Conservation (phyloP, 1,140 invertebrate genomes). For the Papilio xuthus region DNA sequence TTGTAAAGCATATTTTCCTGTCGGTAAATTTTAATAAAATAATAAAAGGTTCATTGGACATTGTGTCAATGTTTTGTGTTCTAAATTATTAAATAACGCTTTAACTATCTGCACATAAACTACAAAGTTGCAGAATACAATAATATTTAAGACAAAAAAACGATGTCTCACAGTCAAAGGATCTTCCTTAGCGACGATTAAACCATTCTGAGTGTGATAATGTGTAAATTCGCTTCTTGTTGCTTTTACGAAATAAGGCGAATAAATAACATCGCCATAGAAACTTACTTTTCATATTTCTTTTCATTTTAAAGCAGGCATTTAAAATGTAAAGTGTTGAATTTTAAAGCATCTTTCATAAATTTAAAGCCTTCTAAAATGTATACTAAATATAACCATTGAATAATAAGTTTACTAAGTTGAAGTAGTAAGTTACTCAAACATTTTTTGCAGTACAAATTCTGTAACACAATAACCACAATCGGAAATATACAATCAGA, state of each 20-base stretch:
- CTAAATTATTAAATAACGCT: no score
- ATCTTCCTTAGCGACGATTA: not conserved
- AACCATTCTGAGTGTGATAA: not conserved
- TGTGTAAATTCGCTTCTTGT: not conserved
- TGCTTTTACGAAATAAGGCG: not conserved
- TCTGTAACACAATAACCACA: not conserved
- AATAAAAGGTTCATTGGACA: not conserved
- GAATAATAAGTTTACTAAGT: no score
- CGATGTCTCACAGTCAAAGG: no score
- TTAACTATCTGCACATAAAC: not conserved
- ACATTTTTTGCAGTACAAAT: not conserved
- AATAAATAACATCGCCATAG: no score
- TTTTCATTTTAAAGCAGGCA: not conserved
- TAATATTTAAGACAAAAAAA: no score
- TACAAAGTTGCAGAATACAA: not conserved
- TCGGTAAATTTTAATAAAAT: slow-evolving; percentile 20
- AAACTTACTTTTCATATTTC: no score
- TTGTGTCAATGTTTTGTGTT: not conserved
- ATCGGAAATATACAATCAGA: not conserved
- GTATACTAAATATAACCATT: no score
- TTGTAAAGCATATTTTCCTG: slow-evolving; percentile 25
- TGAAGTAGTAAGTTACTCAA: no score
- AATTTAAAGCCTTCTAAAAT: not conserved
- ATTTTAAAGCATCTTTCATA: not conserved
- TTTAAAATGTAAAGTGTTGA: not conserved